Evolutionary conservation across 1,140 invertebrate species (phyloP), one percentile per base, ranked within the genome.

Genomic region (Nephila pilipes): DNA sequence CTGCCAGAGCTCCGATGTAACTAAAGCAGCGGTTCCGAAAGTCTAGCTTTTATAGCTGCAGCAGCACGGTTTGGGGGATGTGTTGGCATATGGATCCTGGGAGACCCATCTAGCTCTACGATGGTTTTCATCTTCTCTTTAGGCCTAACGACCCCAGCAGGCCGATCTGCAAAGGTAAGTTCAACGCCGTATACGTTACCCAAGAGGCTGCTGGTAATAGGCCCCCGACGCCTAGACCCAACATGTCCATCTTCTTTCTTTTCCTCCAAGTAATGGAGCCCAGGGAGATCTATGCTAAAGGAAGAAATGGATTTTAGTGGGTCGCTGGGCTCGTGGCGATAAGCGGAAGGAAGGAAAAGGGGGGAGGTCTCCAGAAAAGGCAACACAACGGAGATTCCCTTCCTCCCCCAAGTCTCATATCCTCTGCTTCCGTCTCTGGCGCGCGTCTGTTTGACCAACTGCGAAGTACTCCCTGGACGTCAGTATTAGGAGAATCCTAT

Each of bases 61-160:
- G 65, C 91, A 58, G 85, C 46, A 87, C 55, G 46, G 63, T 55
- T 88, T 55, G 87, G 81, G 81, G 79, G 36, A 93, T 80, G 91
- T 93, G 92, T 93, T 93, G 92, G 92, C 92, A 93, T 88, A 93
- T 93, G 92, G 79, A 93, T 93, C 92, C 92, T 88, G 75, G 79
- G 92, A 93, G 92, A 93, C 55, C 80, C 92, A 93, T 93, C 92
- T 25, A 85, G 54, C 69, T 88, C 92, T 85, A 88, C 87, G 85
- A 93, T 89, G 92, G 92, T 89, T 93, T 89, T 93, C 92, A 93
- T 93, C 92, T 93, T 93, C 92, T 93, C 92, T 93, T 93, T 93
- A 93, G 92, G 87, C 85, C 92, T 93, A 93, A 93, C 92, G 92
- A 93, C 92, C 92, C 92, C 92, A 88, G 63, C 87, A 93, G 92